phyloP scores from a whole-genome alignment of 2,113 vertebrate genomes.

The Cololabis saira region DNA sequence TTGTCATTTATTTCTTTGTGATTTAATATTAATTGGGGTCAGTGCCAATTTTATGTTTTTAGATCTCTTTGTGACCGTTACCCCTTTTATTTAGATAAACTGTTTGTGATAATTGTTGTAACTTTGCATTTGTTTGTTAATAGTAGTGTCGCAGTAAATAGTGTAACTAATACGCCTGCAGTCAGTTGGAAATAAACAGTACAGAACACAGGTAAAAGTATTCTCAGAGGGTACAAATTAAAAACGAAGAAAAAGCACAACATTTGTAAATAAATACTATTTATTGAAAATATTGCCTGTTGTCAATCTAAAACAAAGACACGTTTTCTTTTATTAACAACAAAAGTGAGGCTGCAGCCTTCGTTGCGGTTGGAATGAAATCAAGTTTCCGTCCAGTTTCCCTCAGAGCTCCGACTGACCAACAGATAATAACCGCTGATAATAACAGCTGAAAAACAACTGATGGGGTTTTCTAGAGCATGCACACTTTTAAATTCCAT shows the following conservation, averaged over 20 bases:
- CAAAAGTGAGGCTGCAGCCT: slow-evolving; percentile 46
- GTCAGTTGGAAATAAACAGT: not conserved
- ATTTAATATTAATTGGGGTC: too few species aligned
- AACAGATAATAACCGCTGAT: slow-evolving; percentile 35
- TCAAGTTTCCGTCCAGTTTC: slow-evolving; percentile 42
- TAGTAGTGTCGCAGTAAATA: too few species aligned
- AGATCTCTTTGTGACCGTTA: too few species aligned
- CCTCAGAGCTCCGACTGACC: slow-evolving; percentile 44
- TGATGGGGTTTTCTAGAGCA: slow-evolving; percentile 36
- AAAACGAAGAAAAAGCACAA: too few species aligned
- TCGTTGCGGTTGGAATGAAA: slow-evolving; percentile 48
- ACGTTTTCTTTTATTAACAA: slow-evolving; percentile 60
- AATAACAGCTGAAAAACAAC: slow-evolving; percentile 21
- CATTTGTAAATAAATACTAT: slow-evolving; percentile 83
- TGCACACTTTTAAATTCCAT: slow-evolving; percentile 51
- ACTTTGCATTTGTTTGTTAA: too few species aligned
- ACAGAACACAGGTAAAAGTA: too few species aligned
- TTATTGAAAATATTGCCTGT: slow-evolving; percentile 85
- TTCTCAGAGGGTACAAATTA: too few species aligned
- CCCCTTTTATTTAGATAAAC: too few species aligned
- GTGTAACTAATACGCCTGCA: too few species aligned
- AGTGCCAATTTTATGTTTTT: too few species aligned
- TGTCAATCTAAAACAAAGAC: slow-evolving; percentile 71
- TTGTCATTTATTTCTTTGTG: too few species aligned
- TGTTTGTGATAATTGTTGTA: too few species aligned